phyloP scores from a whole-genome alignment of 2,797 vertebrate species.

The Paguma larvata region DNA sequence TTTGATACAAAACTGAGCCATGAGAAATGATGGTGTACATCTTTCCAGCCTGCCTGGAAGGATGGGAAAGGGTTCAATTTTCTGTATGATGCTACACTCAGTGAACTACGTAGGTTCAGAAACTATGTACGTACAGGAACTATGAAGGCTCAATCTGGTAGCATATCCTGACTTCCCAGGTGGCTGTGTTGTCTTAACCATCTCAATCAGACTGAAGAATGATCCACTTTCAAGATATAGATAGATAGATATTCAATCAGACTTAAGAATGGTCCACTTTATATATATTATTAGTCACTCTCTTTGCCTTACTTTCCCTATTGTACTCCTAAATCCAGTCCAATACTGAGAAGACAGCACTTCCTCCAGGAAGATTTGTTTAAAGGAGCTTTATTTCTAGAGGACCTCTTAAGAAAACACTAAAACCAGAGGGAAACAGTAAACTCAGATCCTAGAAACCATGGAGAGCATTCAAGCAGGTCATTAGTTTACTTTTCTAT shows the following conservation, averaged over 20 bases:
- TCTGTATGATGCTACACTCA: background rate
- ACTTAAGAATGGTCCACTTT: too few relatives aligned
- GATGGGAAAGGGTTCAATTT: background rate
- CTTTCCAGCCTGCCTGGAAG: background rate
- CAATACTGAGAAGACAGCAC: background rate
- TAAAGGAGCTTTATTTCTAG: slow-evolving; percentile 6
- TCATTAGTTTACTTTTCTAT: slow-evolving; percentile 63
- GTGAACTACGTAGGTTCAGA: background rate
- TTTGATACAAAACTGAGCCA: background rate
- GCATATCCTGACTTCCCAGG: background rate
- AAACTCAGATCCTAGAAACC: slow-evolving; percentile 41
- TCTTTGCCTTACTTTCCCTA: background rate
- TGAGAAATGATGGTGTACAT: background rate
- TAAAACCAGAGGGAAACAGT: background rate
- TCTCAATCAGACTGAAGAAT: background rate
- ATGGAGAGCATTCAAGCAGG: background rate
- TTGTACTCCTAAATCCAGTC: background rate
- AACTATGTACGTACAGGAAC: background rate
- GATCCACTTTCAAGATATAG: background rate
- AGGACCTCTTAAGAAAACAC: background rate
- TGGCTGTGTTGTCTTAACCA: background rate
- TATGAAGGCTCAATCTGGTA: background rate
- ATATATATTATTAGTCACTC: background rate
- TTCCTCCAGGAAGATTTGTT: background rate
- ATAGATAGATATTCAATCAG: too few relatives aligned